Conservation (phyloP, 2,888 invertebrate species). For the Drosophila anceps region DNA sequence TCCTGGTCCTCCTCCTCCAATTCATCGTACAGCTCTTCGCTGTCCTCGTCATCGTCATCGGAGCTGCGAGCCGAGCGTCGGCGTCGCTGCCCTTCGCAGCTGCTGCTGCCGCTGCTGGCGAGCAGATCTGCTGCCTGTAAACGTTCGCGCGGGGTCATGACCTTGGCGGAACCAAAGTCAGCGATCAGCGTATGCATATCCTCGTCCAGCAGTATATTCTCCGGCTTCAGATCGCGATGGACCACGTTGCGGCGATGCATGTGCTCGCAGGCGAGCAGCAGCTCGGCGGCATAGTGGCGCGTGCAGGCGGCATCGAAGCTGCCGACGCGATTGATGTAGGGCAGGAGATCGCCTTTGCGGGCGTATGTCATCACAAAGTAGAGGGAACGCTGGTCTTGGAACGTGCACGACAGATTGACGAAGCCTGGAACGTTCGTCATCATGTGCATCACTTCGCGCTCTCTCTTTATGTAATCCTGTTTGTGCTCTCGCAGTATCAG, state of each 20-base stretch:
- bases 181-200: slow-evolving; percentile 98
- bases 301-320: slow-evolving; percentile 95
- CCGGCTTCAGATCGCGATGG: slow-evolving; percentile 98
- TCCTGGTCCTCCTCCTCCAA: slow-evolving; percentile 59
- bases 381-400: slow-evolving; percentile 96
- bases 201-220: slow-evolving; percentile 97
- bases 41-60: slow-evolving; percentile 70
- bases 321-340: slow-evolving; percentile 95
- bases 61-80: slow-evolving; percentile 57
- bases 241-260: slow-evolving; percentile 95
- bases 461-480: slow-evolving; percentile 95
- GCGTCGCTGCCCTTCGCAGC: slow-evolving; percentile 27
- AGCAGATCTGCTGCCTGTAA: slow-evolving; percentile 50
- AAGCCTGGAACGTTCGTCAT: slow-evolving; percentile 94
- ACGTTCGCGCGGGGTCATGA: slow-evolving; percentile 86
- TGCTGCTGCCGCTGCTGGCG: slow-evolving; percentile 32
- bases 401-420: slow-evolving; percentile 97
- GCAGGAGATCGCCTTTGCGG: slow-evolving; percentile 96
- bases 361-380: slow-evolving; percentile 98
- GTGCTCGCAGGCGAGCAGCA: slow-evolving; percentile 95
- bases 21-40: slow-evolving; percentile 59
- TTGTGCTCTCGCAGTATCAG: slow-evolving; percentile 97
- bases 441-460: slow-evolving; percentile 96
- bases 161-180: slow-evolving; percentile 98
- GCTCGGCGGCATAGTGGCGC: slow-evolving; percentile 97